Percentiles rank a stretch among this genome's conserved stretches.
Conservation (phyloP, 2,113 vertebrate species). For the Bucco capensis region DNA sequence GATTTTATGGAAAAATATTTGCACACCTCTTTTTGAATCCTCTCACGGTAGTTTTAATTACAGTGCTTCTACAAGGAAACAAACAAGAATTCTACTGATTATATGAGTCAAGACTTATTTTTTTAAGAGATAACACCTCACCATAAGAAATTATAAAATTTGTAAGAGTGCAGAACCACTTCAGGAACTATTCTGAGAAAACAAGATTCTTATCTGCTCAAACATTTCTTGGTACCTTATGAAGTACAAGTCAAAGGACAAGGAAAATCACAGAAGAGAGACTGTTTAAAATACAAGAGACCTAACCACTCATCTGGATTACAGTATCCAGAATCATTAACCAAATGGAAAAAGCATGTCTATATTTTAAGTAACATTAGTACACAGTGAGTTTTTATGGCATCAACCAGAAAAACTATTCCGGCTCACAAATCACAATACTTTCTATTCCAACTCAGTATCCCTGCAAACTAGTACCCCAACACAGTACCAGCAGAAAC, state of each 20-base stretch:
- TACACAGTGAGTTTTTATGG: not conserved
- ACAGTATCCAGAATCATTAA: not conserved
- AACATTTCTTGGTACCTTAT: conserved; percentile 17
- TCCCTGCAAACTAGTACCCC: not conserved
- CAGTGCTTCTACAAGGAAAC: not conserved
- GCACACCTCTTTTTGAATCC: not conserved
- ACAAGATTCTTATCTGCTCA: conserved; percentile 6
- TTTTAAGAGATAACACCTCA: not conserved
- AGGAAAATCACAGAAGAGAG: not conserved
- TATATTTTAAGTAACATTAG: not conserved
- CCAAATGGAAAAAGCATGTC: conserved; percentile 29
- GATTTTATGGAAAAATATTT: not conserved
- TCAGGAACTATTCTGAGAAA: conserved; percentile 8
- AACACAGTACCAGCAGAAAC: not conserved
- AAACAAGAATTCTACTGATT: conserved; percentile 1
- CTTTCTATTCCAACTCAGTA: not conserved
- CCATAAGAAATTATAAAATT: not conserved
- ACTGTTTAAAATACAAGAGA: conserved; percentile 1
- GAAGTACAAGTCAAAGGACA: conserved; percentile 20
- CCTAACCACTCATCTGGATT: not conserved
- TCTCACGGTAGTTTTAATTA: not conserved
- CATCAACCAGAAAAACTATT: not conserved
- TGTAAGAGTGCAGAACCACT: not conserved
- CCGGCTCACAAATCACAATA: not conserved
- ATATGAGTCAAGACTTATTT: not conserved